These are phyloP conservation scores for Cyprichromis sp. DNA, from an alignment of 2,113 vertebrate genomes.

Conservation along the genomic window DNA sequence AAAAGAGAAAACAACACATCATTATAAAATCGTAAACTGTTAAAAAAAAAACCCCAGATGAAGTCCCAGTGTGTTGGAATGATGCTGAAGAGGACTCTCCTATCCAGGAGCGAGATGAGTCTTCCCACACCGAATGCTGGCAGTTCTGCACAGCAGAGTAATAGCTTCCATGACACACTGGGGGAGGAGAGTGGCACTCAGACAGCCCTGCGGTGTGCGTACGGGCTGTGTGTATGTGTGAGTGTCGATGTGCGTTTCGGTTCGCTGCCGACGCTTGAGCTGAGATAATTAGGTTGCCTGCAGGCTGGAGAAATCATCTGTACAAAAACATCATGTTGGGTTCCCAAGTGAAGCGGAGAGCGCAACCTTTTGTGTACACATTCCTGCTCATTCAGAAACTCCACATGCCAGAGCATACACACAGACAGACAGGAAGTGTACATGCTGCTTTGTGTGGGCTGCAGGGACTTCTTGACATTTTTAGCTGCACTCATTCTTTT, in stretches of 20 bases:
- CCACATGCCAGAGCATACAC: constrained; percentile 34
- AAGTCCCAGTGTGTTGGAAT: neutral
- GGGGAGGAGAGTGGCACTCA: constrained; percentile 32
- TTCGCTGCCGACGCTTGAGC: constrained; percentile 46
- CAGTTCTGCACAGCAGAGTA: constrained; percentile 19
- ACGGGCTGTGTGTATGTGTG: neutral
- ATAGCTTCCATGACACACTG: constrained; percentile 53
- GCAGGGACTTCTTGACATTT: constrained; percentile 36
- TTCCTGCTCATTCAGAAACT: constrained; percentile 58
- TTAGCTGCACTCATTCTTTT: neutral
- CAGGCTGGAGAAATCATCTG: constrained; percentile 62
- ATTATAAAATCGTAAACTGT: neutral
- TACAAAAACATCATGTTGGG: constrained; percentile 68
- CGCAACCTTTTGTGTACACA: constrained; percentile 62
- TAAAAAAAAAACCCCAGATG: neutral
- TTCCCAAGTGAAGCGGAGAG: constrained; percentile 63
- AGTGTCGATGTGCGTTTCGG: constrained; percentile 25
- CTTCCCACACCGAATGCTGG: neutral
- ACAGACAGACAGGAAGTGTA: constrained; percentile 41
- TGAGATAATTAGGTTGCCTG: constrained; percentile 65
- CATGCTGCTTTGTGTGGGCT: constrained; percentile 24
- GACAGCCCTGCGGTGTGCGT: constrained; percentile 15
- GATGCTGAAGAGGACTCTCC: neutral
- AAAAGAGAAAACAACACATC: neutral
- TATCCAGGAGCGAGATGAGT: neutral